Evolutionary conservation across 1,140 invertebrate genomes (phyloP).

Genomic region (Drosophila jambulina): DNA sequence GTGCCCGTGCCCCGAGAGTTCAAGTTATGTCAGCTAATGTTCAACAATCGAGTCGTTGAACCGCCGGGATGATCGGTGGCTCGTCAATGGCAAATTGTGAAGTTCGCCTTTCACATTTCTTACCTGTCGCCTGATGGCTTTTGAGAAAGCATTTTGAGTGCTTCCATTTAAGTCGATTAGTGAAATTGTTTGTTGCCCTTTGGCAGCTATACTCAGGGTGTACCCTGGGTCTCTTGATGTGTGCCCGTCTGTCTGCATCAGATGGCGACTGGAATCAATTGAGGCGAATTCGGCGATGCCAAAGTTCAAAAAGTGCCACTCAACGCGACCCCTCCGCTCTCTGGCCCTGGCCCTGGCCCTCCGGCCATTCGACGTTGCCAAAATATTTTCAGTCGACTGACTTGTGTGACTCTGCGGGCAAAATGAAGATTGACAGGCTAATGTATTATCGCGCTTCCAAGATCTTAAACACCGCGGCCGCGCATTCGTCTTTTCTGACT

Average conservation of each 20-base stretch:
- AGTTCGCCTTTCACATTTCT: conserved; percentile 46
- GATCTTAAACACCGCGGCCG: conserved; percentile 49
- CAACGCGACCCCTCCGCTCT: conserved; percentile 29
- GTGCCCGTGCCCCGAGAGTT: conserved; percentile 1
- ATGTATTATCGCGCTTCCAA: conserved; percentile 70
- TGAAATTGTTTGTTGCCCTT: conserved; percentile 68
- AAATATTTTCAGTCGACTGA: conserved; percentile 69
- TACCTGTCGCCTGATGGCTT: conserved; percentile 29
- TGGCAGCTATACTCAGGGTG: conserved; percentile 39
- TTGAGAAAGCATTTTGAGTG: conserved; percentile 44
- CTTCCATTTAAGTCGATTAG: conserved; percentile 55
- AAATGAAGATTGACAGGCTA: conserved; percentile 81
- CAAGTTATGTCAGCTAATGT: conserved; percentile 47
- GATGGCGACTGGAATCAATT: conserved; percentile 67
- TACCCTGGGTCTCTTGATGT: conserved; percentile 29
- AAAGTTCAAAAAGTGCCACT: conserved; percentile 82
- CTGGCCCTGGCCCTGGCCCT: conserved; percentile 3
- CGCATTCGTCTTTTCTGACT: conserved; percentile 51
- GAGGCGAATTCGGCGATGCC: conserved; percentile 68
- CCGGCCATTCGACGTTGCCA: conserved; percentile 54
- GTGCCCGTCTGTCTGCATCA: conserved; percentile 44
- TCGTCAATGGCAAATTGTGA: conserved; percentile 46
- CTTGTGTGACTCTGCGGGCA: conserved; percentile 16
- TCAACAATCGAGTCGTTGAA: conserved; percentile 23
- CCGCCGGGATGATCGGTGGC: conserved; percentile 21